A percentile compares a stretch with the other conserved stretches of the same genome.
phyloP scores from a whole-genome alignment of 2,797 vertebrate species.

The Ceryle rudis region DNA sequence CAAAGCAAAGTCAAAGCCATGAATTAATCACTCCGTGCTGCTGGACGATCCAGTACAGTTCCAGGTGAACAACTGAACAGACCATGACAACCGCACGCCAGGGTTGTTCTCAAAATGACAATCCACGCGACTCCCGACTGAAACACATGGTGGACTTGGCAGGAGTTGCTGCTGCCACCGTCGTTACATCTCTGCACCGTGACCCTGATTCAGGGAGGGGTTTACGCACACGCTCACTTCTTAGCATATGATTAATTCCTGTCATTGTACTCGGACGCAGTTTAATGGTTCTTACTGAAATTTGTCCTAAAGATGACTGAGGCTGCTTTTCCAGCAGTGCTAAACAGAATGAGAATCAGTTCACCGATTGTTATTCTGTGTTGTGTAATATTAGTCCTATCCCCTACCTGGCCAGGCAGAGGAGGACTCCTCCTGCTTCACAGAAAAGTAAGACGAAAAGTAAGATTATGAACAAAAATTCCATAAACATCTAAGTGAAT shows the following conservation, averaged over 20 bases:
- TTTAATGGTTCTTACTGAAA: not conserved
- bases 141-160: not conserved
- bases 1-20: not conserved
- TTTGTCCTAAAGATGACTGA: not conserved
- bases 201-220: not conserved
- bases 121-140: not conserved
- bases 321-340: not conserved
- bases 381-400: not conserved
- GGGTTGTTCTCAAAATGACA: not conserved
- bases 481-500: not conserved
- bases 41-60: not conserved
- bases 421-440: not conserved
- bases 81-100: not conserved
- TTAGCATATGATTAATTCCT: not conserved
- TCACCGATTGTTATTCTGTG: not conserved
- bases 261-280: not conserved
- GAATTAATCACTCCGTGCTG: not conserved
- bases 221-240: not conserved
- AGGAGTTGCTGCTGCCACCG: not conserved
- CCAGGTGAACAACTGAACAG: not conserved
- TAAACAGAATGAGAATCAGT: not conserved
- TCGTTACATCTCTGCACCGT: rapidly evolving
- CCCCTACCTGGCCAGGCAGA: not conserved
- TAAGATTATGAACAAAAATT: not conserved
- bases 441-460: not conserved